Base-by-base conservation (phyloP, 2,113 vertebrate species). In the Dicrurus megarhynchus region DNA sequence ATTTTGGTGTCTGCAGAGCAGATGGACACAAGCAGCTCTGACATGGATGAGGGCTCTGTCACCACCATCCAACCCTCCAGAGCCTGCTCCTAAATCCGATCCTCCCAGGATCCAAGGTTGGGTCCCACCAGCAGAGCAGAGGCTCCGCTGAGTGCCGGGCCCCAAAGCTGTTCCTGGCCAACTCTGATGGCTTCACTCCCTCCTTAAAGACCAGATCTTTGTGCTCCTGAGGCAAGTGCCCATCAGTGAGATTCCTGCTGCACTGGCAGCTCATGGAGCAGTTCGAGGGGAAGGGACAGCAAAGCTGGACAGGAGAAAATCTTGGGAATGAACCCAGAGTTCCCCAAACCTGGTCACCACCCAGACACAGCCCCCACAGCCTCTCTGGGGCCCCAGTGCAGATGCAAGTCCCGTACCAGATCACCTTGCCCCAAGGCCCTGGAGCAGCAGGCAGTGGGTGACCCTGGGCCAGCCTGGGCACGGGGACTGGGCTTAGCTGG, bases 11-110 rank as follows among this genome's bases (percentile, higher is more conserved):
- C 28, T 63, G 70, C 47, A 57, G 53, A 89, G 53, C 18, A 63
- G 65, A 46, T 0, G 11, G 26, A 65, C 33, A 56, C 30, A 64
- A 73, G n/a, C 53, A 47, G 30, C 44, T 55, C 59, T 20, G 63
- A 22, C 9, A 15, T 0, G 1, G 74, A 19, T 0, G 0, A 60
- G 35, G 42, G 67, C 49, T 83, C 53, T 55, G 46, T 16, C 9
- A 1, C 6, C 39, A 44, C 4, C 61, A 59, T 7, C 6, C 26
- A 10, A 41, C 32, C 12, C 21, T 60, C 53, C n/a, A 81, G 68
- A 73, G n/a, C 16, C 46, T 27, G 55, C 33, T 14, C 41, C 8
- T 0, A 33, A 80, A 44, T 32, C 41, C 8, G 47, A 20, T 33
- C 17, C 28, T 44, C 15, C 28, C 5, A 2, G n/a, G 56, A 61